A percentile compares a stretch with the other conserved stretches of the same genome.
phyloP scores from a whole-genome alignment of 2,888 invertebrate genomes.

The Drosophila diplacantha region DNA sequence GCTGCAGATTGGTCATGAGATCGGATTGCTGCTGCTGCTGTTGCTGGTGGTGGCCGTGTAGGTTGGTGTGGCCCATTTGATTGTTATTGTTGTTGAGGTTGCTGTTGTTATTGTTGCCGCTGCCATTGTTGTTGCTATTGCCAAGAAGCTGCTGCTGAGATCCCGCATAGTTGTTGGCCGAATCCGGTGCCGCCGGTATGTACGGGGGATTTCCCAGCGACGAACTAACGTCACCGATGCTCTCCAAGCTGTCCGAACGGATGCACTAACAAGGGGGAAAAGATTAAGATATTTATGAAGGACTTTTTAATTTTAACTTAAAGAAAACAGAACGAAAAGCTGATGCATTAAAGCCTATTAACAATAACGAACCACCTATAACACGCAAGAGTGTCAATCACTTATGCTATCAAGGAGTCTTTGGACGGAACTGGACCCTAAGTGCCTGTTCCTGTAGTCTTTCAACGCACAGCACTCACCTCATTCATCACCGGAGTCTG shows the following conservation, averaged over 20 bases:
- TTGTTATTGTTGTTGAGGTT: conserved; percentile 67
- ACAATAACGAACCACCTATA: not conserved
- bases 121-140: conserved; percentile 31
- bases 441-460: conserved; percentile 46
- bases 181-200: conserved; percentile 75
- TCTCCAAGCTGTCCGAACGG: conserved; percentile 83
- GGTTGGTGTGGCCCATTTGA: conserved; percentile 59
- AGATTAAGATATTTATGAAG: not conserved
- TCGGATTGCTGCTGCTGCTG: conserved; percentile 70
- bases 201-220: conserved; percentile 77
- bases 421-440: conserved; percentile 13
- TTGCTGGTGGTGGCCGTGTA: conserved; percentile 59
- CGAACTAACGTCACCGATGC: conserved; percentile 80
- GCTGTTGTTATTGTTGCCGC: conserved; percentile 77
- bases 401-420: conserved; percentile 1
- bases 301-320: not conserved
- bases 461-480: conserved; percentile 67
- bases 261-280: conserved; percentile 66
- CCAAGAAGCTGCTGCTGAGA: conserved; percentile 63
- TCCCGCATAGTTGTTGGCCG: conserved; percentile 68
- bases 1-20: conserved; percentile 75
- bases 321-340: not conserved
- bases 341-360: too few species aligned
- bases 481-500: conserved; percentile 77
- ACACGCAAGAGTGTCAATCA: not conserved